A percentile compares a stretch with the other conserved stretches of the same genome.
phyloP scores from a whole-genome alignment of 1,140 invertebrate species.

The Euglossa dilemma region DNA sequence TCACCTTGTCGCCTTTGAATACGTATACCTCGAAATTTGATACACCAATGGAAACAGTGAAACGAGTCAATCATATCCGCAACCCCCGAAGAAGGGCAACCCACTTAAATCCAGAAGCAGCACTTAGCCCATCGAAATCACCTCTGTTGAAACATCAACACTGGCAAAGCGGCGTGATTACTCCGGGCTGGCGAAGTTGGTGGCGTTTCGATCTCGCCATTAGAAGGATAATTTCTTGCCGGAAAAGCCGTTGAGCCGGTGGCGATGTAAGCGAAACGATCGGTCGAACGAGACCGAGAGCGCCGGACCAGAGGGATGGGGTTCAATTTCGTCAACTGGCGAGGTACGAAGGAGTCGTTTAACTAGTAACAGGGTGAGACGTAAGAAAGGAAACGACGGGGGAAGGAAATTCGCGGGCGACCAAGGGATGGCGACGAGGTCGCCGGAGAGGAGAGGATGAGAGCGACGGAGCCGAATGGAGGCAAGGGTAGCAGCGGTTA shows the following conservation, averaged over 20 bases:
- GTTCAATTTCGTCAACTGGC: conserved; percentile 45
- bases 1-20: no score
- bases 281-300: neutral
- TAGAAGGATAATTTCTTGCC: conserved; percentile 27
- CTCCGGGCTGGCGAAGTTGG: neutral
- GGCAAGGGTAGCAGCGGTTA: conserved; percentile 47
- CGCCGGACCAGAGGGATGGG: neutral
- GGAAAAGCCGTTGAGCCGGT: neutral
- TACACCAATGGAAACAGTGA: no score
- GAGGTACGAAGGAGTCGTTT: conserved; percentile 42
- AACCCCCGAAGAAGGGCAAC: no score
- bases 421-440: no score
- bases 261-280: conserved; percentile 20
- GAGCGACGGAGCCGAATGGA: conserved; percentile 24
- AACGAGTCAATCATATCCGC: no score
- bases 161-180: neutral
- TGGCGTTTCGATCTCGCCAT: neutral
- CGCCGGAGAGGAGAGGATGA: no score
- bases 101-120: no score
- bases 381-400: conserved; percentile 28
- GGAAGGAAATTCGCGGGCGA: conserved; percentile 30
- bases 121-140: neutral
- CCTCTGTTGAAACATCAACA: neutral
- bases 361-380: conserved; percentile 25
- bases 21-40: no score